Evolutionary conservation across 2,113 vertebrate species (phyloP), one percentile per base, ranked within the genome.

Genomic region (Picathartes gymnocephalus): DNA sequence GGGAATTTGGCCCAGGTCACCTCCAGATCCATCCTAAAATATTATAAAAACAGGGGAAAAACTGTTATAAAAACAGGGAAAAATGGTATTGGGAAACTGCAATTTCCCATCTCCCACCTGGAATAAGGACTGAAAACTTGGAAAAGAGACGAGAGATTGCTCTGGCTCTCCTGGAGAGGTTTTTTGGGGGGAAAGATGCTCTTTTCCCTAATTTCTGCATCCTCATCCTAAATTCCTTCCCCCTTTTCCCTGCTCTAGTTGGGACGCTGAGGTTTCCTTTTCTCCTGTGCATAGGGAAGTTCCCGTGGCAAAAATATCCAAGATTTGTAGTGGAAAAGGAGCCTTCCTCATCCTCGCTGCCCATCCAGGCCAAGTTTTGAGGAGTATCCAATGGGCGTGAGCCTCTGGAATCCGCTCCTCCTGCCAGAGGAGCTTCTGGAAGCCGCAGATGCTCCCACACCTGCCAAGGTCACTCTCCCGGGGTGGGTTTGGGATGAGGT

Each of bases 1-100:
- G 28, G 17, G 37, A 16, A 11, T 1, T 1, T 51, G 62, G 17
- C n/a, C 5, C 20, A 7, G n/a, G 47, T 47, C 47, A 13, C 47
- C 15, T 53, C 58, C 64, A 20, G 37, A 8, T 37, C 33, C 21
- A 7, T 39, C 42, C 51, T 39, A 5, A 76, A 76, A 31, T 45
- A 37, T 23, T 3, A 4, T 11, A 15, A 48, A 37, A 71, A 1
- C 27, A 16, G 9, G 35, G 44, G 28, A 69, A 64, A 31, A 0
- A 1, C 0, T 0, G 13, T 30, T 6, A 5, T 11, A 18, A 56
- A 45, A 77, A 1, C 17, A 4, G 15, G n/a, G 20, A 5, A n/a
- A 53, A 15, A 1, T 0, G 1, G 6, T 0, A 0, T 16, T 31
- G 15, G 45, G 16, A 4, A 66, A 4, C 4, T 11, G 23, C 15